Evolutionary conservation across 2,888 invertebrate genomes (phyloP).

Genomic region (Calephelis perditalis): DNA sequence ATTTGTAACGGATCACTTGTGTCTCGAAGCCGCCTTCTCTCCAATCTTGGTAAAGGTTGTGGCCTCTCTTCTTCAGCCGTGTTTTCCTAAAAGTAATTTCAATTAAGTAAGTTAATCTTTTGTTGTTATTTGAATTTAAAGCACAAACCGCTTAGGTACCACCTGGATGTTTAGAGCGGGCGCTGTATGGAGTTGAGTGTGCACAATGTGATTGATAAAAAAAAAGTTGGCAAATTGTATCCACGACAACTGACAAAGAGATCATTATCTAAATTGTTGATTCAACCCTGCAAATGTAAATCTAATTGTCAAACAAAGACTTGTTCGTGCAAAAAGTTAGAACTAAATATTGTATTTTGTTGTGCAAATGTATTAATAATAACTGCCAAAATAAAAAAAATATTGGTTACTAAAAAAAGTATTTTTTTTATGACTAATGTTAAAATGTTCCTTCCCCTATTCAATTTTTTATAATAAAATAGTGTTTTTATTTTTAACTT

Average conservation of each 20-base stretch:
- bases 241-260: neutral
- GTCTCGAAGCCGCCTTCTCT: conserved; percentile 16
- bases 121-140: too few relatives aligned
- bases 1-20: conserved; percentile 14
- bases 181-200: too few relatives aligned
- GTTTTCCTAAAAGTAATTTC: too few relatives aligned
- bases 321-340: neutral
- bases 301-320: neutral
- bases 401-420: neutral
- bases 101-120: too few relatives aligned
- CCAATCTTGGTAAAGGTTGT: neutral
- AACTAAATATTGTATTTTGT: neutral
- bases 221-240: neutral
- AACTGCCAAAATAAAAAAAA: neutral
- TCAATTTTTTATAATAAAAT: too few relatives aligned
- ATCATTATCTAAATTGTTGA: neutral
- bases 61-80: conserved; percentile 10
- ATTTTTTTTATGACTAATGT: neutral
- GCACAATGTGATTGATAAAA: neutral
- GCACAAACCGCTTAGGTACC: too few relatives aligned
- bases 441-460: neutral
- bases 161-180: too few relatives aligned
- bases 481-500: too few relatives aligned
- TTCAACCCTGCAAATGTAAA: neutral
- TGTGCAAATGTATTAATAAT: too few relatives aligned